These are phyloP conservation scores for Agrypnus murinus DNA, from an alignment of 2,888 invertebrate species.

Conservation along the genomic window DNA sequence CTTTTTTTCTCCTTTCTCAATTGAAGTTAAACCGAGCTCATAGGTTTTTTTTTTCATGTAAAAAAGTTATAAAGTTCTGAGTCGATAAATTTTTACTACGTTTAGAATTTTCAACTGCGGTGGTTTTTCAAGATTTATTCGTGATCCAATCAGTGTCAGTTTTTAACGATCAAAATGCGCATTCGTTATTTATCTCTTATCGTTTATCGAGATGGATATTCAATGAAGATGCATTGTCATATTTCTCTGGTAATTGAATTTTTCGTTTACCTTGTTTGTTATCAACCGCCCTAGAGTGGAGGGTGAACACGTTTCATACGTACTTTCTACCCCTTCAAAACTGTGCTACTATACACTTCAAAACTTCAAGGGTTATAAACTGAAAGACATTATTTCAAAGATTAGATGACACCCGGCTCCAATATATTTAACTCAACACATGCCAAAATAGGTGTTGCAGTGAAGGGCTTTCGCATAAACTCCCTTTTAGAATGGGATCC, in stretches of 20 bases:
- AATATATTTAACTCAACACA: conserved; percentile 43
- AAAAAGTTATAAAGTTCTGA: neutral
- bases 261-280: too few relatives aligned
- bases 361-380: conserved; percentile 26
- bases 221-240: neutral
- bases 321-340: too few relatives aligned
- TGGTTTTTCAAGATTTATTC: conserved; percentile 20
- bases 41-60: neutral
- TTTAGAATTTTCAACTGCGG: conserved; percentile 1
- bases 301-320: too few relatives aligned
- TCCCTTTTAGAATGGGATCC: conserved; percentile 35
- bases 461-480: conserved; percentile 36
- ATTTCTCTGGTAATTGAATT: too few relatives aligned
- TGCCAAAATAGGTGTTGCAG: conserved; percentile 32
- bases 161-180: conserved; percentile 25
- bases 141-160: conserved; percentile 19
- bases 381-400: conserved; percentile 21
- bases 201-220: neutral
- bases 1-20: conserved; percentile 30
- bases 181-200: neutral
- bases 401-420: conserved; percentile 32
- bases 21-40: conserved; percentile 12
- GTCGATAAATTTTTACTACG: conserved; percentile 7
- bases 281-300: too few relatives aligned
- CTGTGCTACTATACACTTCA: too few relatives aligned